Evolutionary conservation across 1,140 invertebrate genomes (phyloP).

Genomic region (Trichoplusia ni): DNA sequence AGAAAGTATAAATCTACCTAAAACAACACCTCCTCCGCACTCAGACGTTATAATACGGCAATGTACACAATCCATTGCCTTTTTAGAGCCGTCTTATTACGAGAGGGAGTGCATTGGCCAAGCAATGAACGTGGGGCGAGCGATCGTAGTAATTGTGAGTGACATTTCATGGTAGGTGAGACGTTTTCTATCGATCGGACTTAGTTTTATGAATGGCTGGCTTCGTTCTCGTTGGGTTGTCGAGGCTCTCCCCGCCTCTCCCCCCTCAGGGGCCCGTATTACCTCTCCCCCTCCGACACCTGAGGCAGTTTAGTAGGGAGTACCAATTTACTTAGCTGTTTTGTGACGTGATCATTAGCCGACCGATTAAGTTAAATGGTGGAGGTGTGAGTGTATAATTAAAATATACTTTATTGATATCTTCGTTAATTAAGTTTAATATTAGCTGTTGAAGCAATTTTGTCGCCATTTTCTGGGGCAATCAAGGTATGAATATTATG

Average conservation of each 20-base stretch:
- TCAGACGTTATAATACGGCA: constrained; percentile 2
- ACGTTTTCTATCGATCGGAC: constrained; percentile 65
- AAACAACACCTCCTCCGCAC: constrained; percentile 8
- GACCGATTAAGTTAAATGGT: constrained; percentile 37
- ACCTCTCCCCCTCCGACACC: constrained; percentile 23
- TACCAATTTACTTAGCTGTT: constrained; percentile 46
- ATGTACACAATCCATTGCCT: constrained; percentile 39
- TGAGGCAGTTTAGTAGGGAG: constrained; percentile 4
- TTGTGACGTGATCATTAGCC: constrained; percentile 43
- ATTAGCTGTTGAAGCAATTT: background rate
- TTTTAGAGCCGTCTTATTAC: constrained; percentile 21
- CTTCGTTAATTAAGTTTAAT: background rate
- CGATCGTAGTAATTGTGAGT: constrained; percentile 21
- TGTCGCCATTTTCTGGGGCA: background rate
- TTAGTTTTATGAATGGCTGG: constrained; percentile 72
- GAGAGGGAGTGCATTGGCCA: constrained; percentile 21
- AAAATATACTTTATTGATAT: constrained; percentile 17
- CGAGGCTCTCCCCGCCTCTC: constrained; percentile 27
- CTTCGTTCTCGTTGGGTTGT: constrained; percentile 10
- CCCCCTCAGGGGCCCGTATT: background rate
- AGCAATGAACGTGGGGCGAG: constrained; percentile 41
- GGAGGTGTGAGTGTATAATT: background rate
- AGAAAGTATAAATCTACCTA: constrained; percentile 19
- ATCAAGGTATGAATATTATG: too few relatives aligned
- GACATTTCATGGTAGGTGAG: constrained; percentile 44